Conservation (phyloP, 1,140 invertebrate genomes). For the Nylanderia fulva region DNA sequence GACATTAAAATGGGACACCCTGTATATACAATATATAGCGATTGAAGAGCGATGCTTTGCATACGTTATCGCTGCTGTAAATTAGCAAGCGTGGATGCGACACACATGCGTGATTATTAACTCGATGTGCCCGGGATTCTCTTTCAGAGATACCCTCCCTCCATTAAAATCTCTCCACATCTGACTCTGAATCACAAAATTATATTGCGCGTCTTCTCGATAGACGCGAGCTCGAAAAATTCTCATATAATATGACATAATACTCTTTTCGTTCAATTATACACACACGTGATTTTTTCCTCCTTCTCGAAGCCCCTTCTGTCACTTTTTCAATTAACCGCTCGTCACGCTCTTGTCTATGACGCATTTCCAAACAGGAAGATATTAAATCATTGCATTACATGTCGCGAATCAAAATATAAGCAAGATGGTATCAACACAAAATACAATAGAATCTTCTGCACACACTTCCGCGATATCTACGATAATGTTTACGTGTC, state of each 20-base stretch:
- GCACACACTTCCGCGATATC: not conserved
- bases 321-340: not conserved
- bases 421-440: slow-evolving; percentile 14
- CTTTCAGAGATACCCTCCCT: too few species aligned
- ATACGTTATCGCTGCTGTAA: slow-evolving; percentile 28
- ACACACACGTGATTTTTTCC: not conserved
- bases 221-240: not conserved
- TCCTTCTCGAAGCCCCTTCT: too few species aligned
- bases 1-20: too few species aligned
- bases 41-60: not conserved
- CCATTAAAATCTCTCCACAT: slow-evolving; percentile 3
- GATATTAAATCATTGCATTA: not conserved
- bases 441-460: not conserved
- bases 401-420: not conserved
- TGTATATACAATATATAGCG: not conserved
- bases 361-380: not conserved
- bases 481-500: not conserved
- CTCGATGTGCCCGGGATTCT: not conserved
- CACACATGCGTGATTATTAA: slow-evolving; percentile 6
- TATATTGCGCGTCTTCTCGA: not conserved
- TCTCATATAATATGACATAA: not conserved
- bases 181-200: not conserved
- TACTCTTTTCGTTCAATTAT: not conserved
- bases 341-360: not conserved
- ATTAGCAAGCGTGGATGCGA: slow-evolving; percentile 13